A percentile compares a stretch with the other conserved stretches of the same genome.
phyloP scores from a whole-genome alignment of 2,888 invertebrate species.

The Halictus ligatus region DNA sequence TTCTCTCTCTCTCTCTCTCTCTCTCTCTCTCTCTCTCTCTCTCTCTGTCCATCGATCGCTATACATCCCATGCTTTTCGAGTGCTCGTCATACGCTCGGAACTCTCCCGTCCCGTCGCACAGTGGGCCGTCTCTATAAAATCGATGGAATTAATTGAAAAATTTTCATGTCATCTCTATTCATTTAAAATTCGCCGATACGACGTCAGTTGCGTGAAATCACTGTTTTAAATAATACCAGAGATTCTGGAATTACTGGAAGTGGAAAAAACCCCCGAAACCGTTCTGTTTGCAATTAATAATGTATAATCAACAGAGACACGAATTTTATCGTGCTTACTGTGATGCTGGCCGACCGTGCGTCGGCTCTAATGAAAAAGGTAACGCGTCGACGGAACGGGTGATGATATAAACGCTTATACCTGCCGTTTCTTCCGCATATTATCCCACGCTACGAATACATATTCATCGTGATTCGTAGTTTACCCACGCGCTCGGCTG shows the following conservation, averaged over 20 bases:
- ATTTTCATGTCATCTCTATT: too few species aligned
- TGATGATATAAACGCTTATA: neutral
- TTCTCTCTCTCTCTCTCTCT: neutral
- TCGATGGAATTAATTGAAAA: too few species aligned
- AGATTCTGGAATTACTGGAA: too few species aligned
- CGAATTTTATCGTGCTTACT: neutral
- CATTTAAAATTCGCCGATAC: too few species aligned
- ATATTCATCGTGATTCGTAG: constrained; percentile 70
- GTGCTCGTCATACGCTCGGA: neutral
- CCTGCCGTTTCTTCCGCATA: constrained; percentile 38
- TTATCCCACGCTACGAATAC: constrained; percentile 66
- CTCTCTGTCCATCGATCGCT: neutral
- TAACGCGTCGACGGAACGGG: constrained; percentile 1
- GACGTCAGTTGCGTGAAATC: too few species aligned
- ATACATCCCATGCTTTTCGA: neutral
- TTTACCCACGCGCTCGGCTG: constrained; percentile 67
- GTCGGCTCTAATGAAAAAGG: neutral
- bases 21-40: neutral
- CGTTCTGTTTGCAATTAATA: neutral
- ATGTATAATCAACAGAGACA: neutral
- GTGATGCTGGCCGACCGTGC: neutral
- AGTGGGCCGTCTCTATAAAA: too few species aligned
- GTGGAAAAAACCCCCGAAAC: neutral
- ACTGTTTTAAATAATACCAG: too few species aligned
- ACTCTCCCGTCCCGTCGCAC: neutral